Evolutionary conservation across 2,113 vertebrate species (phyloP).

Genomic region (Corydoras maculifer): DNA sequence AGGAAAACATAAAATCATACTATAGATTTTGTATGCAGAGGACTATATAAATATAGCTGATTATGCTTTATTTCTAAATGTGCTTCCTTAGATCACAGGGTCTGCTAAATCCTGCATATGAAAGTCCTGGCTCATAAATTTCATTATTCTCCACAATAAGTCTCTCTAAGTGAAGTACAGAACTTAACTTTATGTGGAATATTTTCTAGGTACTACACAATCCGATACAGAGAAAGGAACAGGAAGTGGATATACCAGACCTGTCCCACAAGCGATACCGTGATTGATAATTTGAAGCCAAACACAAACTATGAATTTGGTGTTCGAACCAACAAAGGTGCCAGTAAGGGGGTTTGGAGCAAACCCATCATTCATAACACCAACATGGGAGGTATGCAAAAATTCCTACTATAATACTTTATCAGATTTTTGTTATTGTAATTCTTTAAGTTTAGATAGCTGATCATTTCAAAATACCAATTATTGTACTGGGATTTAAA

Average conservation of each 20-base stretch:
- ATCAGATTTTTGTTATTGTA: not conserved
- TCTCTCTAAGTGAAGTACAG: too few species aligned
- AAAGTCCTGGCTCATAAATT: too few species aligned
- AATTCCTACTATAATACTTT: not conserved
- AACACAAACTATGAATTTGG: conserved; percentile 87
- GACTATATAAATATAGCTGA: too few species aligned
- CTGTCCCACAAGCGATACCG: conserved; percentile 86
- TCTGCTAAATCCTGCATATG: too few species aligned
- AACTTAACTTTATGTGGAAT: not conserved
- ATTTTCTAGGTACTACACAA: conserved; percentile 77
- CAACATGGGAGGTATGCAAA: conserved; percentile 69
- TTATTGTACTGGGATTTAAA: too few species aligned
- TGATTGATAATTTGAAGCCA: conserved; percentile 85
- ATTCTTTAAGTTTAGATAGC: not conserved
- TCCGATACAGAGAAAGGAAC: conserved; percentile 85
- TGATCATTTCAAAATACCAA: too few species aligned
- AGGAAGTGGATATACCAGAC: conserved; percentile 90
- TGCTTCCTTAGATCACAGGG: too few species aligned
- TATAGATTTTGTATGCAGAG: too few species aligned
- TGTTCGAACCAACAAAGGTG: conserved; percentile 77
- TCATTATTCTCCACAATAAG: too few species aligned
- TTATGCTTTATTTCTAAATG: too few species aligned
- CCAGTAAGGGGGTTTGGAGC: conserved; percentile 78
- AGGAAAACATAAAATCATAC: too few species aligned
- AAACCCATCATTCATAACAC: conserved; percentile 77